phyloP scores from a whole-genome alignment of 1,140 invertebrate genomes.

The Drosophila eugracilis region DNA sequence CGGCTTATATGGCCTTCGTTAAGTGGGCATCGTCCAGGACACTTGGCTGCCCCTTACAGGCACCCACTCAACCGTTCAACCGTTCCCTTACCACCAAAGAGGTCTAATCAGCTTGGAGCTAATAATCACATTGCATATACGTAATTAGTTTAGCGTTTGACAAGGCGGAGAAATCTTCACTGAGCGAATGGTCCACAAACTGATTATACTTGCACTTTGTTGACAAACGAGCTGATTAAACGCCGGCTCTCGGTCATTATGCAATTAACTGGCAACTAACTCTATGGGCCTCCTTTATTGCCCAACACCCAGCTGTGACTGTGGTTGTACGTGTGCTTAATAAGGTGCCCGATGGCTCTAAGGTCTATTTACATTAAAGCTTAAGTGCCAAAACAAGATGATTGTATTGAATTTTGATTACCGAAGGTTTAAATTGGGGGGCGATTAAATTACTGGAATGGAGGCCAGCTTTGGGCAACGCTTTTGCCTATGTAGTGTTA shows the following conservation, averaged over 20 bases:
- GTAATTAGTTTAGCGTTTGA: conserved; percentile 71
- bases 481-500: too few relatives aligned
- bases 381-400: conserved; percentile 2
- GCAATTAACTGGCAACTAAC: conserved; percentile 72
- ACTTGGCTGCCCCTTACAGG: conserved; percentile 25
- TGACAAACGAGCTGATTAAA: conserved; percentile 82
- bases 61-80: background rate
- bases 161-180: conserved; percentile 17
- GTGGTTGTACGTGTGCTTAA: conserved; percentile 6
- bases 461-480: background rate
- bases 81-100: background rate
- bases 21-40: conserved; percentile 22
- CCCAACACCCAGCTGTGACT: conserved; percentile 18
- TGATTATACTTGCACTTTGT: conserved; percentile 75
- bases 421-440: background rate
- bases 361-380: conserved; percentile 53
- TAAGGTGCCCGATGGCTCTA: conserved; percentile 12
- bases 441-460: background rate
- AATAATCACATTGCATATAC: conserved; percentile 78
- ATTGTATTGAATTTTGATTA: conserved; percentile 17
- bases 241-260: conserved; percentile 76
- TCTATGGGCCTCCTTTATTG: conserved; percentile 42
- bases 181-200: conserved; percentile 62
- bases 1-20: conserved; percentile 53
- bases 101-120: conserved; percentile 60